A percentile compares a stretch with the other conserved stretches of the same genome.
Evolutionary conservation across 2,888 invertebrate species (phyloP).

Genomic region (Glomeris marginata): DNA sequence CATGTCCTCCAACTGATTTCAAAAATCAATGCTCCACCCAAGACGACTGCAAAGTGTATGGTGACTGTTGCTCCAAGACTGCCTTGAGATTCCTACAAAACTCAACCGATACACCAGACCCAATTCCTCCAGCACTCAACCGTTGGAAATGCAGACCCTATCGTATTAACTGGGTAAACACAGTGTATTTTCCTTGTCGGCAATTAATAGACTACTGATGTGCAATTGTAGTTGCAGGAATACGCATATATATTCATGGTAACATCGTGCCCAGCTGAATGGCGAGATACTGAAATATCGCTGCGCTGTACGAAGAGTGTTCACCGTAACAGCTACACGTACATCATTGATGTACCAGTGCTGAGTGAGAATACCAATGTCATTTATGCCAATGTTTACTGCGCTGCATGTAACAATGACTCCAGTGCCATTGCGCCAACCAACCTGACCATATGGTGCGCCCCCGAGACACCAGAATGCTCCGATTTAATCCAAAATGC

Average conservation of each 20-base stretch:
- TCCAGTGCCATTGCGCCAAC: slow-evolving; percentile 8
- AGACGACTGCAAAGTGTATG: too few relatives aligned
- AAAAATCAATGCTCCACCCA: too few relatives aligned
- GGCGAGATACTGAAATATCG: slow-evolving; percentile 24
- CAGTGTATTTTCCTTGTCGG: slow-evolving; percentile 18
- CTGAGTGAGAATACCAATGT: slow-evolving; percentile 15
- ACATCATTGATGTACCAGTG: slow-evolving; percentile 3
- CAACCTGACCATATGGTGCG: slow-evolving; percentile 12
- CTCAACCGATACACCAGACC: too few relatives aligned
- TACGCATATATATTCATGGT: slow-evolving; percentile 22
- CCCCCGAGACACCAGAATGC: background rate
- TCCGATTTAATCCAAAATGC: background rate
- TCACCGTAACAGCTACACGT: background rate
- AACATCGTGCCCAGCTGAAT: slow-evolving; percentile 29
- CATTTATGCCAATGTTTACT: slow-evolving; percentile 22
- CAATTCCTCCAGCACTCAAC: too few relatives aligned
- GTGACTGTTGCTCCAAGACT: too few relatives aligned
- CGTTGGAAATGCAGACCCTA: too few relatives aligned
- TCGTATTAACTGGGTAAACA: too few relatives aligned
- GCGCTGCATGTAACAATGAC: slow-evolving; percentile 22
- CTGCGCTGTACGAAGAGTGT: slow-evolving; percentile 18
- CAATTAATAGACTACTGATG: slow-evolving; percentile 11
- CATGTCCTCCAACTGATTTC: too few relatives aligned
- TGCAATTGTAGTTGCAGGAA: too few relatives aligned
- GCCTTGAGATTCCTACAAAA: too few relatives aligned